Percentiles rank a stretch among this genome's conserved stretches.
phyloP scores from a whole-genome alignment of 2,888 invertebrate genomes.

The Eutolmus rufibarbis region DNA sequence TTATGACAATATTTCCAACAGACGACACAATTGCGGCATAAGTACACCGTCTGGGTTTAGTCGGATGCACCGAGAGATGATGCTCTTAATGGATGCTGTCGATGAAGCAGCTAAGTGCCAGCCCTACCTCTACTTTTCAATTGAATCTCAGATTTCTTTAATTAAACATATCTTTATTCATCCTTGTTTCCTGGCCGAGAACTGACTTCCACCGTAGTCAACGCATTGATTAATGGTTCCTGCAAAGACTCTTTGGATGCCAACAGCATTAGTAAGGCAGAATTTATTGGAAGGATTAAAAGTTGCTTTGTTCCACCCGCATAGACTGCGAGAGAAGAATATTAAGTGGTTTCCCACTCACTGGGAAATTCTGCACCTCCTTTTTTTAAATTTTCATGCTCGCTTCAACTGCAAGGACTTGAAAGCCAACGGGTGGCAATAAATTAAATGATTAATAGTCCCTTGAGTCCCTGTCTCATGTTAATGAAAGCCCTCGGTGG shows the following conservation, averaged over 20 bases:
- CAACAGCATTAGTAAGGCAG: background rate
- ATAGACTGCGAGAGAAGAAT: background rate
- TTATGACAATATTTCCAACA: background rate
- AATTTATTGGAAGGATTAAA: constrained; percentile 28
- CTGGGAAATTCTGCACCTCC: background rate
- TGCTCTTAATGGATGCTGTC: background rate
- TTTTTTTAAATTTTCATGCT: constrained; percentile 15
- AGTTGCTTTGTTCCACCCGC: background rate
- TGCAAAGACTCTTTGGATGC: background rate
- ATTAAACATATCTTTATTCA: background rate
- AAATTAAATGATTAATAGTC: constrained; percentile 35
- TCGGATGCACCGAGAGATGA: background rate
- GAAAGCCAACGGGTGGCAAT: constrained; percentile 6
- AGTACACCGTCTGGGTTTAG: background rate
- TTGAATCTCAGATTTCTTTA: background rate
- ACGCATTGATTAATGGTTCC: constrained; percentile 5
- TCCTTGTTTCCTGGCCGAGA: background rate
- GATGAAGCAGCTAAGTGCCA: background rate
- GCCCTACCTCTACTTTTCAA: background rate
- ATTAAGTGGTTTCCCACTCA: constrained; percentile 24
- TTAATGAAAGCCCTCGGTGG: background rate
- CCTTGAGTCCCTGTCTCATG: background rate
- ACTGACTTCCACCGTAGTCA: background rate
- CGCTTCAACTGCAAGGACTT: background rate
- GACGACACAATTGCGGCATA: background rate